These are phyloP conservation scores for Aspidapion aeneum DNA, from an alignment of 2,888 invertebrate genomes.

Conservation along the genomic window DNA sequence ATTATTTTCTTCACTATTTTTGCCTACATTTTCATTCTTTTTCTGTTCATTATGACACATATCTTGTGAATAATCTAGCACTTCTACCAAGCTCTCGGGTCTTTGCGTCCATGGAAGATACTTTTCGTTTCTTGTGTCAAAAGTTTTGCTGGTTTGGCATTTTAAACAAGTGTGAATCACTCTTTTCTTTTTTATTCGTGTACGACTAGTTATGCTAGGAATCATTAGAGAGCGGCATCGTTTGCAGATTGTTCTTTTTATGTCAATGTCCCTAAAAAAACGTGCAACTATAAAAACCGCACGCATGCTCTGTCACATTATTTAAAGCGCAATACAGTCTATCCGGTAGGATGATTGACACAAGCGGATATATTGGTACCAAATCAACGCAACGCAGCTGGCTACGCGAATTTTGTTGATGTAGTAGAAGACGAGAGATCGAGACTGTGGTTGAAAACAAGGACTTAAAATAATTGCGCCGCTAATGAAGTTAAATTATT, in stretches of 20 bases:
- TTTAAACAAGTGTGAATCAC: slow-evolving; percentile 48
- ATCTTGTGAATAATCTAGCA: slow-evolving; percentile 41
- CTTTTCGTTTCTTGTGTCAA: slow-evolving; percentile 40
- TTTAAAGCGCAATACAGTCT: no score
- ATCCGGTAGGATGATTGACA: no score
- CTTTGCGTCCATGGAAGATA: slow-evolving; percentile 49
- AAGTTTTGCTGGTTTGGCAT: slow-evolving; percentile 46
- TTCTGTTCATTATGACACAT: background rate
- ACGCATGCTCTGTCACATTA: no score
- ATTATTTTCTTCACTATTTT: background rate
- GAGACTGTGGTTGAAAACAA: no score
- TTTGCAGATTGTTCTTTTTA: slow-evolving; percentile 55
- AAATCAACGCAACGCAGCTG: no score
- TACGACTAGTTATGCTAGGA: slow-evolving; percentile 51
- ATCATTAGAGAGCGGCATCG: slow-evolving; percentile 50
- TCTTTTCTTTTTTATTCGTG: slow-evolving; percentile 50
- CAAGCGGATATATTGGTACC: no score
- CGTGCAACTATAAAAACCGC: no score
- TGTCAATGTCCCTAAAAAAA: slow-evolving; percentile 49
- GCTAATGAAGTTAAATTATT: no score
- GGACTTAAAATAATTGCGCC: no score
- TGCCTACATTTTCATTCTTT: background rate
- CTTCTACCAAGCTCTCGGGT: slow-evolving; percentile 46
- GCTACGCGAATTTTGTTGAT: no score
- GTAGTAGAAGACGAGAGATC: no score